phyloP scores from a whole-genome alignment of 2,113 vertebrate genomes.

The Echinops telfairi region DNA sequence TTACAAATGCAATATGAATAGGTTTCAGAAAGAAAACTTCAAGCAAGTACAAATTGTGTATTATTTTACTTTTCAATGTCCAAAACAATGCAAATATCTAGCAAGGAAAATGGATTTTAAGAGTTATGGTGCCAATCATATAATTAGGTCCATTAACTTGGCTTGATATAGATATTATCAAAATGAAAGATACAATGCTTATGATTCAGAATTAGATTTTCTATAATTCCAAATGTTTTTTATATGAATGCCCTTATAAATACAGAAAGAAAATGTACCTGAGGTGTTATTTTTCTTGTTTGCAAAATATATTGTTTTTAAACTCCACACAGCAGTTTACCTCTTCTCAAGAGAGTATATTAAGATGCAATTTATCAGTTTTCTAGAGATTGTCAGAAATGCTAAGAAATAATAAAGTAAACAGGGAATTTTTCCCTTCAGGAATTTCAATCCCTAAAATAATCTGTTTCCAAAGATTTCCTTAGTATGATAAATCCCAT shows the following conservation, averaged over 20 bases:
- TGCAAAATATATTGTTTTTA: not conserved
- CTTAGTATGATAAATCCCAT: constrained; percentile 53
- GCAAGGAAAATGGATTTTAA: constrained; percentile 5
- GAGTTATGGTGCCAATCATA: not conserved
- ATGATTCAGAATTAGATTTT: not conserved
- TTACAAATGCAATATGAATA: not conserved
- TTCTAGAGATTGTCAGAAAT: constrained; percentile 77
- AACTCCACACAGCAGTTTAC: constrained; percentile 55
- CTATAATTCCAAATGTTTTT: constrained; percentile 68
- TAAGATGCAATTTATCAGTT: constrained; percentile 75
- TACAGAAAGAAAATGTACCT: constrained; percentile 66
- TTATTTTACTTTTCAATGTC: not conserved
- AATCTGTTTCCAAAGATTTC: constrained; percentile 48
- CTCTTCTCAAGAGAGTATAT: constrained; percentile 65
- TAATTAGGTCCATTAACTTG: not conserved
- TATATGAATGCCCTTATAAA: constrained; percentile 71
- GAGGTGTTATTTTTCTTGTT: constrained; percentile 74
- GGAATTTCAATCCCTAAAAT: constrained; percentile 48
- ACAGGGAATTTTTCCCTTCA: constrained; percentile 37
- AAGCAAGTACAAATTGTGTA: no score
- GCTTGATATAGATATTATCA: constrained; percentile 51
- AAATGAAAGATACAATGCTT: not conserved
- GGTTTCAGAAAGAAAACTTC: no score
- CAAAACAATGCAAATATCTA: not conserved
- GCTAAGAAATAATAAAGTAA: constrained; percentile 74